Conservation (phyloP, 2,113 vertebrate species). For the Thermophis baileyi region DNA sequence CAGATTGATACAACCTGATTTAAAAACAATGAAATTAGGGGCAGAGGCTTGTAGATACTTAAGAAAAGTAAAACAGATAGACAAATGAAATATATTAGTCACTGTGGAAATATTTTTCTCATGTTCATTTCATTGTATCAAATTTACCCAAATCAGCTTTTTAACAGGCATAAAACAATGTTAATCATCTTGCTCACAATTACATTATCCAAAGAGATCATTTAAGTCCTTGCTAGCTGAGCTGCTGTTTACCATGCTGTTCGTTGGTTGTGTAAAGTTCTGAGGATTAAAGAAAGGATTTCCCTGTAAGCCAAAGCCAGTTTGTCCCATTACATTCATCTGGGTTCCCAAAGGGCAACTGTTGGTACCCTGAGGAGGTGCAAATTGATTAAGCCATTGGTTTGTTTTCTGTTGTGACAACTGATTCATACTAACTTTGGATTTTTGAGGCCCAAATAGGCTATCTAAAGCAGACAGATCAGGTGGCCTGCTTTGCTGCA, state of each 20-base stretch:
- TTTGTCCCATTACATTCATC: constrained; percentile 67
- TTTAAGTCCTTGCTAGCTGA: constrained; percentile 94
- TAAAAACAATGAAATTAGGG: constrained; percentile 21
- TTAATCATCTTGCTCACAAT: constrained; percentile 65
- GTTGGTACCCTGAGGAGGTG: constrained; percentile 67
- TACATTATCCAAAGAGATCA: constrained; percentile 91
- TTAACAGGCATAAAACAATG: constrained; percentile 47
- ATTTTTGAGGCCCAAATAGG: constrained; percentile 88
- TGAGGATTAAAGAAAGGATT: constrained; percentile 97
- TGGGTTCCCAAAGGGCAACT: constrained; percentile 71
- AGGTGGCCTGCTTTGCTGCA: constrained; percentile 73
- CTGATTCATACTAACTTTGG: constrained; percentile 94
- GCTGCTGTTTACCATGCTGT: constrained; percentile 79
- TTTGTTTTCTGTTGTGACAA: constrained; percentile 79
- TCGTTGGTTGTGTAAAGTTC: constrained; percentile 86
- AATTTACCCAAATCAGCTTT: constrained; percentile 49
- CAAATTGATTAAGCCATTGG: constrained; percentile 90
- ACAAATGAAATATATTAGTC: constrained; percentile 44
- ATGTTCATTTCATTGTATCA: constrained; percentile 34
- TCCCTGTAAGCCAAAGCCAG: constrained; percentile 88
- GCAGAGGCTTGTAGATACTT: background rate
- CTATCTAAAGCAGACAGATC: constrained; percentile 90
- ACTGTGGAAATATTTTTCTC: constrained; percentile 49
- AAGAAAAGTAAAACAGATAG: constrained; percentile 22
- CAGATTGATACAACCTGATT: constrained; percentile 18